Percentiles rank a stretch among this genome's conserved stretches.
phyloP scores from a whole-genome alignment of 1,140 invertebrate species.

The Leptopilina clavipes region DNA sequence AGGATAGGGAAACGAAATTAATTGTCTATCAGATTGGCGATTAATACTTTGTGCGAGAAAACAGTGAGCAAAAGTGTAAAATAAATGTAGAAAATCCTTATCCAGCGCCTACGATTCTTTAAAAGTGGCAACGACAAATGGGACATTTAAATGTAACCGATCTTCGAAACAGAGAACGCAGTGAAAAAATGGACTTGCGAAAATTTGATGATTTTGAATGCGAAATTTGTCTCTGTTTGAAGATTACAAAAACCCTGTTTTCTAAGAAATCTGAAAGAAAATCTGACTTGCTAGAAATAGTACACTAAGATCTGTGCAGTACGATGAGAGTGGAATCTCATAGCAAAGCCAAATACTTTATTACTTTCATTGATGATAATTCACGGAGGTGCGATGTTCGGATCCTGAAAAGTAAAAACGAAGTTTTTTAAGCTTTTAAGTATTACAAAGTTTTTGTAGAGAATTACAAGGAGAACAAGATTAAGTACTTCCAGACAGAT shows the following conservation, averaged over 20 bases:
- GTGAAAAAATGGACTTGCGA: not conserved
- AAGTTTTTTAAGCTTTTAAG: too few species aligned
- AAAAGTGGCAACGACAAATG: not conserved
- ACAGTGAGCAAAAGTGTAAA: not conserved
- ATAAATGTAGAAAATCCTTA: not conserved
- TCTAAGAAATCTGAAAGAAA: not conserved
- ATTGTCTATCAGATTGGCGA: not conserved
- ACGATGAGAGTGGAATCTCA: not conserved
- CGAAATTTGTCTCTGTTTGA: not conserved
- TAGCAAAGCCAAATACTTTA: not conserved
- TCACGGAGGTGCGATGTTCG: not conserved
- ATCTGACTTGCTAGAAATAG: not conserved
- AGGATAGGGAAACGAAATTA: too few species aligned
- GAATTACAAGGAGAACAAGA: not conserved
- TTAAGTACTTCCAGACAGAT: not conserved
- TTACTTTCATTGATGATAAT: not conserved
- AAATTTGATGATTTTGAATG: not conserved
- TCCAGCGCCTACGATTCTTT: not conserved
- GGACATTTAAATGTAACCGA: not conserved
- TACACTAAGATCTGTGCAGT: not conserved
- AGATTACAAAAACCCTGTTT: not conserved
- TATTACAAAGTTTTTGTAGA: not conserved
- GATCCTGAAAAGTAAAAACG: too few species aligned
- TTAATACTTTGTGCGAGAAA: not conserved
- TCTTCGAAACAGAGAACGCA: not conserved